Evolutionary conservation across 1,140 invertebrate genomes (phyloP), one percentile per base, ranked within the genome.

Genomic region (Drosophila biarmipes): DNA sequence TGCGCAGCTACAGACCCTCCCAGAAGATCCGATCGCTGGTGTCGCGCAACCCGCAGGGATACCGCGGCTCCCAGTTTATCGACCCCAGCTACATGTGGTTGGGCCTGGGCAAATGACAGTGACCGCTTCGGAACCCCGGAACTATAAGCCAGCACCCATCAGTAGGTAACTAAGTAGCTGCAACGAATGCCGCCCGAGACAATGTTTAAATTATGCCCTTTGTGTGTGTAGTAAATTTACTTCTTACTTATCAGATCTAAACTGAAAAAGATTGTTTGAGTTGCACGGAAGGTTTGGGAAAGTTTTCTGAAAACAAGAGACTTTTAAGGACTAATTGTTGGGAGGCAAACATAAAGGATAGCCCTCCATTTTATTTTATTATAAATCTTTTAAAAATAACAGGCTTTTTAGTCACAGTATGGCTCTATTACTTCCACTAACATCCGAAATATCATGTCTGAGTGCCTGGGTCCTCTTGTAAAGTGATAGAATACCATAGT

Each of bases 61-160:
- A 92, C 59, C 91, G 85, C 40, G 86, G 89, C 31, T 89, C 91
- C 21, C 74, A 92, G 56, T 79, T 87, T 29, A 80, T 90, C 27
- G 91, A 92, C 68, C 91, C 91, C 48, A 92, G 90, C 61, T 92
- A 92, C 48, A 92, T 92, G 91, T 92, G 91, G 91, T 46, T 92
- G 35, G 91, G 91, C 11, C 75, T 92, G 66, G 92, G 92, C n/a
- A 93, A 90, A 74, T 91, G 82, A 87, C 90, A 76, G 45, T 84
- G 72, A 59, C 37, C 40, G 21, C 15, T 24, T 12, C 35, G 11
- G 40, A 43, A 19, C 8, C 17, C 8, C 10, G 4, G 40, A 12
- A 19, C 15, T 12, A 0, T 4, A 37, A 37, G 29, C 24, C 61
- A 38, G 37, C 34, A 24, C 12, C 42, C 49, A n/a, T 21, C 24